phyloP scores from a whole-genome alignment of 2,797 vertebrate species.

The Enteromius unitaeniatus region DNA sequence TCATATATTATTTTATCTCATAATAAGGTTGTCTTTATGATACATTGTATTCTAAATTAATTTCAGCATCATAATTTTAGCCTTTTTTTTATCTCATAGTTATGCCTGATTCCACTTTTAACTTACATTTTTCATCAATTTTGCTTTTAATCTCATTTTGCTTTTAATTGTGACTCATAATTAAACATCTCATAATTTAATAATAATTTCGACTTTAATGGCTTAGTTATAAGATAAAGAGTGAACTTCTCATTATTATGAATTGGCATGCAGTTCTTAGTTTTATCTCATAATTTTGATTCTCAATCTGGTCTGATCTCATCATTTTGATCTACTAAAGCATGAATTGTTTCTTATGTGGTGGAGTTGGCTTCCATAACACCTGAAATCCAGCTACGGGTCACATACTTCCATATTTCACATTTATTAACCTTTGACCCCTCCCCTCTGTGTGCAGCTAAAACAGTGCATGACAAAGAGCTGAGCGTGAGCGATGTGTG shows the following conservation, averaged over 20 bases:
- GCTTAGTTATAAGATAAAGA: too few relatives aligned
- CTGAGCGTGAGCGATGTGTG: background rate
- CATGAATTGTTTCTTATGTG: background rate
- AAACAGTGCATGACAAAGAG: conserved; percentile 14
- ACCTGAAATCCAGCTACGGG: background rate
- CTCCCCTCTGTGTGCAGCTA: background rate
- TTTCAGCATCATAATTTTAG: background rate
- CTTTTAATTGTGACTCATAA: background rate
- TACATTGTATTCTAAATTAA: too few relatives aligned
- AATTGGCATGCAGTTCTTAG: background rate
- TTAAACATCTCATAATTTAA: background rate
- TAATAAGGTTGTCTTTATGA: too few relatives aligned
- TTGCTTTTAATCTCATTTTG: background rate
- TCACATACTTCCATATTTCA: background rate
- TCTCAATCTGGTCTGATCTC: background rate
- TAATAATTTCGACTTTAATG: background rate
- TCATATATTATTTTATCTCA: background rate
- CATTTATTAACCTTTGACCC: background rate
- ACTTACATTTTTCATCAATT: background rate
- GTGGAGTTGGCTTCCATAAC: too few relatives aligned
- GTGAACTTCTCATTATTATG: background rate
- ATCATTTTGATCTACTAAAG: background rate
- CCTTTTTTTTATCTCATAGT: background rate
- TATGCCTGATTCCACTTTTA: background rate
- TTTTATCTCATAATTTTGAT: background rate